Base-by-base conservation (phyloP, 2,888 invertebrate species). In the Aphidoletes aphidimyza region DNA sequence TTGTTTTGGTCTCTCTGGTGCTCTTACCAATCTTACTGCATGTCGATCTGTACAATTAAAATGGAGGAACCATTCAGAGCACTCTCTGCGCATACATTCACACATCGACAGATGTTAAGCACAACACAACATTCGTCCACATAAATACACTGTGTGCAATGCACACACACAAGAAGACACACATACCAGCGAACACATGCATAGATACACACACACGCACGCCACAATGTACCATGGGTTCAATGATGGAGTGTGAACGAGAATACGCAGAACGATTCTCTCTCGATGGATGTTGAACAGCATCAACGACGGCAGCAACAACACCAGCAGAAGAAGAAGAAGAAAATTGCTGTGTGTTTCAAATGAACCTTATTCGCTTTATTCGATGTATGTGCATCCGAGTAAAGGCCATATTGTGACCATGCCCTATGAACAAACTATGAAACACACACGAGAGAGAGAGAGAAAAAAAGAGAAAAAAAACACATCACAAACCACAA, bases 21-120 rank as follows among this genome's bases (percentile, higher is more conserved):
- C 81, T n/a, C n/a, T n/a, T n/a, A n/a, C n/a, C n/a, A n/a, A n/a
- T n/a, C n/a, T n/a, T n/a, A n/a, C n/a, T 81, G 81, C 81, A 81
- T 81, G 37, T 81, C 37, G 37, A 81, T 81, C 81, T 37, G 22
- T 81, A 37, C 37, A 81, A 81, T 81, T 36, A 81, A 81, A 37
- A 81, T 81, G 81, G 81, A 81, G 37, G 81, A 81, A 81, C n/a
- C 22, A 1, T 37, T 22, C 81, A 81, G 81, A 81, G 37, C 37
- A 37, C 81, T 5, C 54, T 14, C 54, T 81, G 81, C 81, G 81
- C 81, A 81, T 81, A 81, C 81, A 81, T 81, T 37, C 81, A 81
- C 37, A 81, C 81, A 81, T 81, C 22, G 81, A 81, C 81, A 81
- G 81, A 81, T 81, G 81, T 81, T 36, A n/a, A 81, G 69, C 69